phyloP scores from a whole-genome alignment of 2,888 invertebrate species.

The Eupithecia insigniata region DNA sequence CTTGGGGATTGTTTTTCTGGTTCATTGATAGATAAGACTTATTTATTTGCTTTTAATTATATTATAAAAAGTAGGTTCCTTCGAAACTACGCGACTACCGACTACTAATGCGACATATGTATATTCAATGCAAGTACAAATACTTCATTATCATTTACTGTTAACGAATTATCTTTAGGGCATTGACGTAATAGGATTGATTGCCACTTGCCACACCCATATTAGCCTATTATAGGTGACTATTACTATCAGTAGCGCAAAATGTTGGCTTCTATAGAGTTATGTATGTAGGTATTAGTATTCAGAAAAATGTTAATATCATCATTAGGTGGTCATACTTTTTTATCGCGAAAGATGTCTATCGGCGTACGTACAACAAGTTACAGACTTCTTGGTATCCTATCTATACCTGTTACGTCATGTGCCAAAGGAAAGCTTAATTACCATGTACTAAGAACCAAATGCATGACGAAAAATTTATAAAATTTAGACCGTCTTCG shows the following conservation, averaged over 20 bases:
- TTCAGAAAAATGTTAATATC: not conserved
- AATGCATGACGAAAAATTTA: no score
- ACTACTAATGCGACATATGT: not conserved
- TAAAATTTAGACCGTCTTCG: no score
- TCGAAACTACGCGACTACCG: not conserved
- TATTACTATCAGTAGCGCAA: not conserved
- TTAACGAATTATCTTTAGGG: not conserved
- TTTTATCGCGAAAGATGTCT: not conserved
- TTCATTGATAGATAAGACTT: conserved; percentile 9
- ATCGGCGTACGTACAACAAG: not conserved
- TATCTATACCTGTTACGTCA: not conserved
- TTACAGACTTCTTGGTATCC: not conserved
- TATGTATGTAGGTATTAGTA: not conserved
- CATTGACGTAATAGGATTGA: not conserved
- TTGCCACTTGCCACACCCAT: conserved; percentile 3
- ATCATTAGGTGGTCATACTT: not conserved
- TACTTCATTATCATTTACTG: not conserved
- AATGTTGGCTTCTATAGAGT: not conserved
- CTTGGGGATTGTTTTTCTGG: conserved; percentile 21
- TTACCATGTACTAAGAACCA: no score
- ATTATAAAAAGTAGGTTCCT: not conserved
- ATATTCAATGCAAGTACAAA: not conserved
- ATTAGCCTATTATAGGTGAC: conserved; percentile 3
- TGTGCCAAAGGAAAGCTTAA: no score
- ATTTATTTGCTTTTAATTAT: conserved; percentile 14